Evolutionary conservation across 2,113 vertebrate species (phyloP), one percentile per base, ranked within the genome.

Genomic region (Asarcornis scutulata): DNA sequence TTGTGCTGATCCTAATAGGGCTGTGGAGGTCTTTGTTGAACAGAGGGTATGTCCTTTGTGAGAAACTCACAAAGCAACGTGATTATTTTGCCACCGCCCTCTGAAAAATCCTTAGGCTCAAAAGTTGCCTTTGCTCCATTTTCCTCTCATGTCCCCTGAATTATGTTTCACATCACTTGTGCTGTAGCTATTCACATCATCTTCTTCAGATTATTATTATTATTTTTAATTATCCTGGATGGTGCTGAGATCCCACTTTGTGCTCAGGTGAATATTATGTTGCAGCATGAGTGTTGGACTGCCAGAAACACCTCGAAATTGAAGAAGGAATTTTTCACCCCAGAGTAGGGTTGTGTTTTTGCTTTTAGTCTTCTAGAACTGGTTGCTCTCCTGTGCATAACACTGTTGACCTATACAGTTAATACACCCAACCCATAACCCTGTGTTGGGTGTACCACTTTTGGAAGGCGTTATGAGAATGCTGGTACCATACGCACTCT

Each of bases 261-360:
- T 13, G 26, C 11, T 0, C 0, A 34, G 21, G 11, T 80, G 13
- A 1, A 3, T 80, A 7, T 15, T 69, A 40, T 9, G 38, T 48
- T 56, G n/a, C n/a, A 22, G 18, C 9, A 21, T 9, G 36, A 53
- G 27, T 63, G 13, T 17, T 29, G 13, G n/a, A 38, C 26, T 62
- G 17, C 40, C 67, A 88, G 58, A 76, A 90, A 42, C 29, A 64
- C 6, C 27, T 60, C 1, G 3, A 78, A 83, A 11, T 29, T 58
- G 74, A 82, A 48, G 56, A 36, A 81, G 6, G 22, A 78, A 29
- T 50, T 86, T 71, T 91, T 89, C 25, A 17, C 17, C 5, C 52
- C 22, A 5, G 40, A 63, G 8, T 17, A 27, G 6, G n/a, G 10
- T 22, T 50, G 13, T 13, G 21, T 55, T 88, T 78, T 64, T 82